Conservation (phyloP, 1,140 invertebrate genomes). For the Scaptomyza hsui region DNA sequence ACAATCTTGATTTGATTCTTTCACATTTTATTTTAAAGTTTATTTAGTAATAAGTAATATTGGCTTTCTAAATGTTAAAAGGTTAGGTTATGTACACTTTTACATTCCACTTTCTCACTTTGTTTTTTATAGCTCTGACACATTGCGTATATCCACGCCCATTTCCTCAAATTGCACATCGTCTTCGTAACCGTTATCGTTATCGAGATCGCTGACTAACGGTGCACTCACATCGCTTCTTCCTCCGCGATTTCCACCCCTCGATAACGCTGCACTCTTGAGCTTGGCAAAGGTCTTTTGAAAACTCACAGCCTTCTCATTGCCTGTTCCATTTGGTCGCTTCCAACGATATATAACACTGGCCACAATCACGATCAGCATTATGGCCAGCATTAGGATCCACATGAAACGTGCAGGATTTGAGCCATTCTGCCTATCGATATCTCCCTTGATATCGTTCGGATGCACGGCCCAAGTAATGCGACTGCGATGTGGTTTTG, state of each 20-base stretch:
- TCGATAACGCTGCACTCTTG: slow-evolving; percentile 1
- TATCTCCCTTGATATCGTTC: slow-evolving; percentile 31
- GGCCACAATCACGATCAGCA: slow-evolving; percentile 22
- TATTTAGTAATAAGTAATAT: neutral
- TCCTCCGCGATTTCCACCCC: neutral
- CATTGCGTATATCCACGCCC: slow-evolving; percentile 56
- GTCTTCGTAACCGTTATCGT: slow-evolving; percentile 19
- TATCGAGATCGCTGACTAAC: slow-evolving; percentile 25
- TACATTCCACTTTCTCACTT: neutral
- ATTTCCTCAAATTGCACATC: slow-evolving; percentile 54
- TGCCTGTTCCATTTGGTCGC: slow-evolving; percentile 1
- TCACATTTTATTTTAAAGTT: neutral
- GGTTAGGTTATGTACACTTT: neutral
- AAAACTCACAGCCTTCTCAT: slow-evolving; percentile 54
- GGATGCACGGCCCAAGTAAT: slow-evolving; percentile 43
- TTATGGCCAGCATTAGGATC: slow-evolving; percentile 30
- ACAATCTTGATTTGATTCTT: neutral
- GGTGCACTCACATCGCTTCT: neutral
- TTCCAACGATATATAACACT: slow-evolving; percentile 51
- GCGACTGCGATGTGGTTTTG: neutral
- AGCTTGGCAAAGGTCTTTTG: slow-evolving; percentile 33
- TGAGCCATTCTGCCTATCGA: neutral
- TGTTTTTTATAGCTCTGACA: slow-evolving; percentile 30
- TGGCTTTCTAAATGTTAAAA: neutral
- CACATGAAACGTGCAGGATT: slow-evolving; percentile 40